Evolutionary conservation across 2,888 invertebrate species (phyloP).

Genomic region (Hydrotaea cyrtoneurina): DNA sequence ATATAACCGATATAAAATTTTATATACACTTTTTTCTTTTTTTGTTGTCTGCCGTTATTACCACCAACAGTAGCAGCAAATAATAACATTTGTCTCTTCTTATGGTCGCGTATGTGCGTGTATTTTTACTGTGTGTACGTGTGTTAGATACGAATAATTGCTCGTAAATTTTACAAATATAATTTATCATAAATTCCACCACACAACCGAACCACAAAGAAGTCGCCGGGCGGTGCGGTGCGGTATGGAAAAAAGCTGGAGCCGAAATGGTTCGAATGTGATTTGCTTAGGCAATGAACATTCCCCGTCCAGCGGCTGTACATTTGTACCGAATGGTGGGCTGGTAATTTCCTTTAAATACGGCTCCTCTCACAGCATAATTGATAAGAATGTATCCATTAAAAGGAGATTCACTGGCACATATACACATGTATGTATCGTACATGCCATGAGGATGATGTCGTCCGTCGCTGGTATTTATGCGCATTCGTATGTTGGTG

Average conservation of each 20-base stretch:
- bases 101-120: background rate
- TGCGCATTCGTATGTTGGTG: slow-evolving; percentile 21
- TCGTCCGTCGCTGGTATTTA: background rate
- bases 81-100: background rate
- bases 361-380: slow-evolving; percentile 33
- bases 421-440: slow-evolving; percentile 31
- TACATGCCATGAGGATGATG: slow-evolving; percentile 41
- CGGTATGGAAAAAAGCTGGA: background rate
- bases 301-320: background rate
- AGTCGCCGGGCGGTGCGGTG: no score
- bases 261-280: slow-evolving; percentile 17
- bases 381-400: slow-evolving; percentile 43
- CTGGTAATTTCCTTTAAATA: background rate
- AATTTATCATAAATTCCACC: slow-evolving; percentile 52
- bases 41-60: slow-evolving; percentile 24
- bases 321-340: background rate
- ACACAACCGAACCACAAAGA: background rate
- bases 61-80: background rate
- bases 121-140: slow-evolving; percentile 51
- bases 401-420: slow-evolving; percentile 31
- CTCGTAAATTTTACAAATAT: slow-evolving; percentile 51
- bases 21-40: no score
- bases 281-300: slow-evolving; percentile 28
- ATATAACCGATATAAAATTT: slow-evolving; percentile 69
- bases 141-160: slow-evolving; percentile 54